Evolutionary conservation across 1,140 invertebrate species (phyloP).

Genomic region (Akabosia matsudoensis): DNA sequence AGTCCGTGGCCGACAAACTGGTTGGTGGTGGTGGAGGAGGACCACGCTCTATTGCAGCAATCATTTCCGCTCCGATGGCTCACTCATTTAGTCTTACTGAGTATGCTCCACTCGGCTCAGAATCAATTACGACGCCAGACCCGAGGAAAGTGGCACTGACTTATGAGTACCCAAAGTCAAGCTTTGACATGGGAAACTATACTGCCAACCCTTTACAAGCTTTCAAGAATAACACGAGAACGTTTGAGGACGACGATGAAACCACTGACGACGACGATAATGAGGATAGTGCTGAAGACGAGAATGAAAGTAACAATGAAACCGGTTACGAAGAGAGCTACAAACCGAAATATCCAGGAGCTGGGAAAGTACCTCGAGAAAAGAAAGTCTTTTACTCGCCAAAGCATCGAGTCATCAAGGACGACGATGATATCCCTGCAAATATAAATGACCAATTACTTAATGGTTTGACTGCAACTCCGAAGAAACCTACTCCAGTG

Average conservation of each 20-base stretch:
- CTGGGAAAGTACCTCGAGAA: constrained; percentile 28
- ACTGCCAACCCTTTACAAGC: no score
- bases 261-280: no score
- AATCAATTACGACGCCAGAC: neutral
- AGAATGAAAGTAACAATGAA: neutral
- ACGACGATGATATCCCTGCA: neutral
- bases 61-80: constrained; percentile 22
- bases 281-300: no score
- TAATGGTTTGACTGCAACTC: neutral
- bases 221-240: no score
- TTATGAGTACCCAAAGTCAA: neutral
- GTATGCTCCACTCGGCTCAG: neutral
- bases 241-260: no score
- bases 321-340: neutral
- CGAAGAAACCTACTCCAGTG: neutral
- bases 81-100: constrained; percentile 24
- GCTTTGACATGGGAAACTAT: neutral
- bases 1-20: neutral
- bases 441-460: neutral
- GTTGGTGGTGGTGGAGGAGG: neutral
- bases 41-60: neutral
- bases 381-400: constrained; percentile 44
- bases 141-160: neutral
- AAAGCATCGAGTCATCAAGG: constrained; percentile 24
- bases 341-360: neutral